Conservation (phyloP, 2,113 vertebrate genomes). For the Psilopsiagon aurifrons region DNA sequence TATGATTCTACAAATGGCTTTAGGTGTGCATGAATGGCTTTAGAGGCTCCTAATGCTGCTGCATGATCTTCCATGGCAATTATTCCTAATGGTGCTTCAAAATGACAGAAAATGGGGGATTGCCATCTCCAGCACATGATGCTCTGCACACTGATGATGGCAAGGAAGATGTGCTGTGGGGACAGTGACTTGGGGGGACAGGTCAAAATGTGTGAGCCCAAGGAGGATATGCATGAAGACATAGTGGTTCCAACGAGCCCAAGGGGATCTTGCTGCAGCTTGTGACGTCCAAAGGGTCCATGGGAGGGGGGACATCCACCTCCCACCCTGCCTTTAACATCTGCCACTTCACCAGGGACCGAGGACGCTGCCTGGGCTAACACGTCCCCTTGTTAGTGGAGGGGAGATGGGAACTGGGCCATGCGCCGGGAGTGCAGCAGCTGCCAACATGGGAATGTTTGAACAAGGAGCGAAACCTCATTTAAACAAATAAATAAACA, state of each 20-base stretch:
- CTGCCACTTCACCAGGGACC: accelerated
- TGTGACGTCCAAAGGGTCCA: no score
- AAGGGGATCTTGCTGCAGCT: background rate
- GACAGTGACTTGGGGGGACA: accelerated
- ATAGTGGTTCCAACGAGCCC: background rate
- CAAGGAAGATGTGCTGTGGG: background rate
- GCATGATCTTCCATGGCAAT: accelerated
- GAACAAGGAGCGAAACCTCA: slow-evolving; percentile 39
- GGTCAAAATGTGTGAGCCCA: accelerated
- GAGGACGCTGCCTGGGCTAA: background rate
- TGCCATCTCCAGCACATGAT: background rate
- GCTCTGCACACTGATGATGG: background rate
- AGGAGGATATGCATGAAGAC: accelerated
- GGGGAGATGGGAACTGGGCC: background rate
- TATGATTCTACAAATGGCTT: background rate
- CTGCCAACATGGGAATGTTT: slow-evolving; percentile 55
- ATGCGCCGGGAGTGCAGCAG: slow-evolving; percentile 2
- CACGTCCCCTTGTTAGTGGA: background rate
- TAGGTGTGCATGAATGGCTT: background rate
- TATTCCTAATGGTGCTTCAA: accelerated
- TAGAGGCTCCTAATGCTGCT: accelerated
- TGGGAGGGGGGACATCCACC: background rate
- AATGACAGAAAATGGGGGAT: background rate
- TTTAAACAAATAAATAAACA: slow-evolving; percentile 74
- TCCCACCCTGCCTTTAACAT: background rate